Evolutionary conservation across 2,888 invertebrate genomes (phyloP), one percentile per base, ranked within the genome.

Genomic region (Acronicta leporina): DNA sequence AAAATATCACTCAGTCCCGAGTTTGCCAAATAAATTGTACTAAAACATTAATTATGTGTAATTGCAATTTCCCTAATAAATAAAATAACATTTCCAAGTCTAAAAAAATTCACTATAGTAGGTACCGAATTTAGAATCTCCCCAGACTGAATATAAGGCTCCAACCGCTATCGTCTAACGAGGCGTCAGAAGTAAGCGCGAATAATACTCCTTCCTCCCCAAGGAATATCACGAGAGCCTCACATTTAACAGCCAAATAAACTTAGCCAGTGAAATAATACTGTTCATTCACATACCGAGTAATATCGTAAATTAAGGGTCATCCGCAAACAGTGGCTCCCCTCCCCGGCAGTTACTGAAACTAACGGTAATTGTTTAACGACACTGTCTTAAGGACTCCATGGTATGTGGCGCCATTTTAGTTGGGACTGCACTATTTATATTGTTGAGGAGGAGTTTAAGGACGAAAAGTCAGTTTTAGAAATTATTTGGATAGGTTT

Each of bases 281-380:
- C 58, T 68, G 68, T 75, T 66, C 68, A 77, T 77, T 69, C 77
- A 68, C 77, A 75, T 75, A 66, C 73, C 74, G 14, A 60, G 69
- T 65, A 64, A 73, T 78, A 78, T 71, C 73, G 68, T 75, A 79
- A 79, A 77, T 74, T 75, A 63, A 75, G 70, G 77, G 74, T 73
- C 75, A 73, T 73, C 63, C 67, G 56, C 69, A 69, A 66, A 69
- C 68, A 60, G 69, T 69, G 54, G 75, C 59, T 61, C 77, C 74
- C 65, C 68, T 67, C 63, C 62, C 45, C 67, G 65, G 74, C 62
- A 69, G 77, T 79, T 74, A 67, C 66, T 68, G 53, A 71, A 80
- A 80, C 75, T 80, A 79, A 80, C 77, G 75, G 74, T 81, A 80
- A 81, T 80, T 78, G 79, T 80, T 77, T 79, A 77, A 81, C 78